Conservation (phyloP, 2,888 invertebrate species). For the Vesta saturnalis region DNA sequence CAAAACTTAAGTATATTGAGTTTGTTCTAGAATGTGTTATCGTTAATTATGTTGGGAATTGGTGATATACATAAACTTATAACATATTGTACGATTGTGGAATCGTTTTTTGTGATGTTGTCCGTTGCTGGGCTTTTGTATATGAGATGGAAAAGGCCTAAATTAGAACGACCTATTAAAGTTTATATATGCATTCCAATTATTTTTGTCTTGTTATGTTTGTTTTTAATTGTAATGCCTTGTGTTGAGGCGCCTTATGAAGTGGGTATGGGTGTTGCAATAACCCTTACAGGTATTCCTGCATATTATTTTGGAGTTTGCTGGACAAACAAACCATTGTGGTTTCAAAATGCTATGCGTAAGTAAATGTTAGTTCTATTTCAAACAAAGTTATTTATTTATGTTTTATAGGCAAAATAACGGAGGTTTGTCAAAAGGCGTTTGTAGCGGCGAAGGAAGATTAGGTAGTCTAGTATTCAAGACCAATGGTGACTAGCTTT, state of each 20-base stretch:
- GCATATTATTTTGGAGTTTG: conserved; percentile 79
- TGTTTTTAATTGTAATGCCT: conserved; percentile 83
- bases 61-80: conserved; percentile 87
- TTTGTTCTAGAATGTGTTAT: conserved; percentile 77
- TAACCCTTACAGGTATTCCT: conserved; percentile 86
- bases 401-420: conserved; percentile 67
- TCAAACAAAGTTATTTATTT: too few relatives aligned
- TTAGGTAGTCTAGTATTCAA: conserved; percentile 44
- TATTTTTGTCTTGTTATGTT: conserved; percentile 78
- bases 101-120: conserved; percentile 90
- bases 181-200: conserved; percentile 75
- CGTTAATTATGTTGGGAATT: conserved; percentile 84
- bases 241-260: conserved; percentile 82
- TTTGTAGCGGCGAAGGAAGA: conserved; percentile 84
- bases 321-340: conserved; percentile 72
- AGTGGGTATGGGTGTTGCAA: conserved; percentile 79
- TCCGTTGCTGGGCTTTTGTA: conserved; percentile 87
- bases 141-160: conserved; percentile 81
- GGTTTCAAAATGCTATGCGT: conserved; percentile 71
- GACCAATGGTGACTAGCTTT: not conserved
- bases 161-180: conserved; percentile 85
- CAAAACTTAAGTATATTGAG: not conserved
- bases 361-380: conserved; percentile 53
- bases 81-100: conserved; percentile 92
- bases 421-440: conserved; percentile 74